phyloP scores from a whole-genome alignment of 30 jellyfish, hydroid and myxozoan genomes.

The Hydractinia echinata region DNA sequence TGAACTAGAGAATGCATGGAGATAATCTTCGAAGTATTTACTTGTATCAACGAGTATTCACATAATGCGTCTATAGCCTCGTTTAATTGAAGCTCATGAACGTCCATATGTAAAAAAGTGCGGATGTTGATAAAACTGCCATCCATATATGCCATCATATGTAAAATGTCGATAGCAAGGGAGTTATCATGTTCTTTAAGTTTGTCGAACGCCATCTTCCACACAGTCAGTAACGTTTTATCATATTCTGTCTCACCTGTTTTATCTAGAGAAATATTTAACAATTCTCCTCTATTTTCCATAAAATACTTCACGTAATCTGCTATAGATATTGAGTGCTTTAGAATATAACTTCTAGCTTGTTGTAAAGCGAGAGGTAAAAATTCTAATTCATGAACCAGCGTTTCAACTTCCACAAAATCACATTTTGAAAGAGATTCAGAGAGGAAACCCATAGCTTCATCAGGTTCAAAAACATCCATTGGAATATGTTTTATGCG shows the following conservation, averaged over 20 bases:
- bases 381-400: constrained; percentile 40
- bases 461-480: constrained; percentile 27
- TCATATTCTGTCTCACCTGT: constrained; percentile 12
- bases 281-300: constrained; percentile 20
- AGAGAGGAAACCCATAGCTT: constrained; percentile 32
- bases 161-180: neutral
- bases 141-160: constrained; percentile 13
- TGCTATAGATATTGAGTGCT: neutral
- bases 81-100: neutral
- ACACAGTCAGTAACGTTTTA: constrained; percentile 18
- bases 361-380: constrained; percentile 62
- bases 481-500: constrained; percentile 2
- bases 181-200: constrained; percentile 6
- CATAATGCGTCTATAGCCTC: neutral
- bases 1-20: neutral
- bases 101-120: neutral
- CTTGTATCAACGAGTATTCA: constrained; percentile 7
- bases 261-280: constrained; percentile 5
- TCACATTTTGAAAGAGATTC: neutral
- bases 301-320: constrained; percentile 32
- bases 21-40: neutral
- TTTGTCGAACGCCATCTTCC: constrained; percentile 54
- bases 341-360: constrained; percentile 43
- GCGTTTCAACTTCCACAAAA: constrained; percentile 31
- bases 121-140: neutral